Percentiles rank a stretch among this genome's conserved stretches.
These are phyloP conservation scores for Amphimallon solstitiale DNA, from an alignment of 2,888 invertebrate species.

Conservation along the genomic window DNA sequence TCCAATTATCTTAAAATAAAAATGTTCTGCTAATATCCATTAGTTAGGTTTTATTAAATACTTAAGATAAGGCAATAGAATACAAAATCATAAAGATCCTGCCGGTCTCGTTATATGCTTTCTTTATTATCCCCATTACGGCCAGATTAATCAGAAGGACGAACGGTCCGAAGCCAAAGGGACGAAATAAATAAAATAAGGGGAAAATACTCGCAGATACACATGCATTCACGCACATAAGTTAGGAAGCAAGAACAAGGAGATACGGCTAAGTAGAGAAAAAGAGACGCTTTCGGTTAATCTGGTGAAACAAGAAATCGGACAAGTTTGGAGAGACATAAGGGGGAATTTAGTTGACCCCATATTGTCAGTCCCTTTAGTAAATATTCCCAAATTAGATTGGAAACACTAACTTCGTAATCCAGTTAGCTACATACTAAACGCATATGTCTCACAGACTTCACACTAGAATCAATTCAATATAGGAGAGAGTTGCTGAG, in stretches of 20 bases:
- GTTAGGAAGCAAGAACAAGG: no score
- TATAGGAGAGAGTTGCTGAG: background rate
- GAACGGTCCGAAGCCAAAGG: background rate
- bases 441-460: background rate
- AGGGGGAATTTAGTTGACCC: slow-evolving; percentile 10
- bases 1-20: slow-evolving; percentile 12
- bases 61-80: slow-evolving; percentile 17
- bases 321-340: background rate
- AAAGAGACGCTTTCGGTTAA: background rate
- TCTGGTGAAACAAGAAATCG: background rate
- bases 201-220: background rate
- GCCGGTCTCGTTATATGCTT: background rate
- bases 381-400: slow-evolving; percentile 11
- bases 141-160: slow-evolving; percentile 10
- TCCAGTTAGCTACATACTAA: slow-evolving; percentile 8
- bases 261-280: slow-evolving; percentile 5
- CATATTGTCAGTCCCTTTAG: slow-evolving; percentile 10
- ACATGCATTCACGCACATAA: background rate
- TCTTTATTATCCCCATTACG: slow-evolving; percentile 23
- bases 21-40: background rate
- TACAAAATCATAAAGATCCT: slow-evolving; percentile 17
- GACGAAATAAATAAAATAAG: slow-evolving; percentile 20
- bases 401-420: slow-evolving; percentile 9
- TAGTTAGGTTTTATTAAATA: slow-evolving; percentile 17
- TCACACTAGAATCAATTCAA: background rate